These are phyloP conservation scores for Drosophila watanabei DNA, from an alignment of 1,140 invertebrate species.

Conservation along the genomic window DNA sequence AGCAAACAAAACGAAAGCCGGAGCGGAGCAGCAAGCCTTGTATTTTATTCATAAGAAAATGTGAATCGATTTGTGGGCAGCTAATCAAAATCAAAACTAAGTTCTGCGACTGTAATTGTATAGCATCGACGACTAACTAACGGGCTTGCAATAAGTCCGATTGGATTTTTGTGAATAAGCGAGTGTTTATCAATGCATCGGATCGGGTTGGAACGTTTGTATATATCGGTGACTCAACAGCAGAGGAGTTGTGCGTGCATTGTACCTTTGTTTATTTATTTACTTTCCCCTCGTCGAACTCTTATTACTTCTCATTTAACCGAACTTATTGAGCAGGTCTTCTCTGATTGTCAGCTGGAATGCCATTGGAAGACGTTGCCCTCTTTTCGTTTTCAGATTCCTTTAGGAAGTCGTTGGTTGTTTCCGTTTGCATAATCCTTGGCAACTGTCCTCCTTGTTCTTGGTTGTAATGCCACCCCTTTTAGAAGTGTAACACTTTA, in stretches of 20 bases:
- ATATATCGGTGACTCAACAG: conserved; percentile 24
- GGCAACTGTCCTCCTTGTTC: conserved; percentile 15
- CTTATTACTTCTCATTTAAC: background rate
- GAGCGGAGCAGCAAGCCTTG: conserved; percentile 10
- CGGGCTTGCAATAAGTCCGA: background rate
- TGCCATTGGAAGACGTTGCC: background rate
- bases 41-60: conserved; percentile 48
- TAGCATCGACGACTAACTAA: background rate
- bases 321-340: conserved; percentile 1
- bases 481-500: background rate
- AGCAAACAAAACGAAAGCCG: conserved; percentile 57
- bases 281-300: background rate
- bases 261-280: conserved; percentile 23
- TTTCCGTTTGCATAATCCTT: conserved; percentile 19
- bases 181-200: conserved; percentile 15
- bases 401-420: conserved; percentile 20
- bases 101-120: conserved; percentile 10
- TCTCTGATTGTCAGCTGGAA: conserved; percentile 2
- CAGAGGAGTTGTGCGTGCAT: conserved; percentile 7
- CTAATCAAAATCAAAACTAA: conserved; percentile 25
- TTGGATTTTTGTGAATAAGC: conserved; percentile 7
- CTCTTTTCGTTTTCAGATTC: conserved; percentile 5
- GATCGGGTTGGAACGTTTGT: background rate
- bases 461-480: background rate
- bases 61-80: conserved; percentile 32